Conservation (phyloP, 37 sponge, comb jelly and placozoan species). For the Ephydatia muelleri region DNA sequence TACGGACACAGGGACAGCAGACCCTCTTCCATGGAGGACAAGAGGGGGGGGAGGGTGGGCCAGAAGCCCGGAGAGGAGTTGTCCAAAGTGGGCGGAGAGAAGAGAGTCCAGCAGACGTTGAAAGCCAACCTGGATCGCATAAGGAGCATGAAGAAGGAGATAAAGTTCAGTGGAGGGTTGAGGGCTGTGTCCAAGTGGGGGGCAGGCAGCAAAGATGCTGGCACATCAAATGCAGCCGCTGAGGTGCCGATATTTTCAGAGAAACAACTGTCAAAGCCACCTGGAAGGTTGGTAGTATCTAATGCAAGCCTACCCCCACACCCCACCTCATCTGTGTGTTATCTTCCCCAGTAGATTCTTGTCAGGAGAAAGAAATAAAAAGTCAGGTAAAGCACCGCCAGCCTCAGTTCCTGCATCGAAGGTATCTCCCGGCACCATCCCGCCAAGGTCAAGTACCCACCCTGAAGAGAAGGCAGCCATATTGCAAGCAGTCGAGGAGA, state of each 20-base stretch:
- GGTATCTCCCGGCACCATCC: background rate
- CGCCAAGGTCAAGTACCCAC: background rate
- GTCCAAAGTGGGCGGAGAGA: constrained; percentile 5
- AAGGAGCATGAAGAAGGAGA: background rate
- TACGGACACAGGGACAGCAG: background rate
- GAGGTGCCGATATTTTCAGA: background rate
- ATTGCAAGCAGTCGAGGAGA: background rate
- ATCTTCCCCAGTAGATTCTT: background rate
- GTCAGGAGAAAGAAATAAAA: background rate
- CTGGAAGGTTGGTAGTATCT: background rate
- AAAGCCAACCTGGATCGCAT: background rate
- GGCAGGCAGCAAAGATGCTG: background rate
- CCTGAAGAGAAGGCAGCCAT: no score
- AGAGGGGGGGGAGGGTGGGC: background rate
- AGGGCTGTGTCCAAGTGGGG: background rate
- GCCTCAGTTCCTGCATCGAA: background rate
- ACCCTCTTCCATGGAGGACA: background rate
- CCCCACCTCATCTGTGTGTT: no score
- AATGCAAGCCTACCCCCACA: background rate
- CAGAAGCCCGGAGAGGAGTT: background rate
- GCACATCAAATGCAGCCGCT: background rate
- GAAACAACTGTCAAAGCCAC: background rate
- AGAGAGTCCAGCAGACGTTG: background rate
- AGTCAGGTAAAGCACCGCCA: background rate
- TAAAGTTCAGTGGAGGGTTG: background rate